These are phyloP conservation scores for Yponomeuta malinellus DNA, from an alignment of 2,888 invertebrate genomes.

Conservation along the genomic window DNA sequence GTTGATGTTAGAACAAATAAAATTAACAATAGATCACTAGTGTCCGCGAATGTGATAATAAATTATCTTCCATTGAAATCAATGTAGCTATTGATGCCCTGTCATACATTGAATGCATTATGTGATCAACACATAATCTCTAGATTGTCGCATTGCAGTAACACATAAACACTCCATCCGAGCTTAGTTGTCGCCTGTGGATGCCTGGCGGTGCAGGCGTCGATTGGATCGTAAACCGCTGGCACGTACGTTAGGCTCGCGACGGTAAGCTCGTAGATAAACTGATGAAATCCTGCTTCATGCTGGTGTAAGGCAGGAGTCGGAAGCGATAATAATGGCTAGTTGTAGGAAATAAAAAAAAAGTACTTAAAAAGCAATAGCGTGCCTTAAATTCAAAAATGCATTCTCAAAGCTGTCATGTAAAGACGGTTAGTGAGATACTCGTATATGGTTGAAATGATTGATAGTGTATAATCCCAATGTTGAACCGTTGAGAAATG, in stretches of 20 bases:
- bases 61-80: too few relatives aligned
- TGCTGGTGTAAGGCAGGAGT: background rate
- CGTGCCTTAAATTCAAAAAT: background rate
- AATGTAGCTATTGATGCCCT: too few relatives aligned
- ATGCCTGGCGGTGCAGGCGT: background rate
- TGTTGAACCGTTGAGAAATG: too few relatives aligned
- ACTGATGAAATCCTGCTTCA: slow-evolving; percentile 5
- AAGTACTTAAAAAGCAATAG: background rate
- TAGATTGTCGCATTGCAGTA: background rate
- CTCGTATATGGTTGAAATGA: too few relatives aligned
- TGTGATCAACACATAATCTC: background rate
- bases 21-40: too few relatives aligned
- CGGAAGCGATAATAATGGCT: background rate
- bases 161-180: background rate
- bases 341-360: background rate
- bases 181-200: background rate
- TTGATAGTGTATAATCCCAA: too few relatives aligned
- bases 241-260: slow-evolving; percentile 7
- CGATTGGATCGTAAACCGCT: slow-evolving; percentile 13
- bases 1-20: too few relatives aligned
- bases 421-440: too few relatives aligned
- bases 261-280: slow-evolving; percentile 6
- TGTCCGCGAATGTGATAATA: too few relatives aligned
- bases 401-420: too few relatives aligned
- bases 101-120: background rate